phyloP scores from a whole-genome alignment of 2,797 vertebrate genomes.

The Atherinosoma microstoma region DNA sequence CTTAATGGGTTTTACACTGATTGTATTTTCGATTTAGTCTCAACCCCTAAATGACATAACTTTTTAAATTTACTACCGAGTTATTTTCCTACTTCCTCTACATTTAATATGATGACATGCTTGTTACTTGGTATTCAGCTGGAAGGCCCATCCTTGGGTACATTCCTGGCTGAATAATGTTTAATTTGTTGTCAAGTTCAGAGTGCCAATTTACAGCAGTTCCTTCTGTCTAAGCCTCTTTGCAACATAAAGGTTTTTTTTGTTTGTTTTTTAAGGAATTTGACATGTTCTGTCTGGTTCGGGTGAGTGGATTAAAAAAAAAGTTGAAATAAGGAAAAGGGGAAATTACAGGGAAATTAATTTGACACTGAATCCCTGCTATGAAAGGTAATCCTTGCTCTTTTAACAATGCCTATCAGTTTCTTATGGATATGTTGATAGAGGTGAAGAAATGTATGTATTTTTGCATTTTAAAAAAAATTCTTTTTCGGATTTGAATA shows the following conservation, averaged over 20 bases:
- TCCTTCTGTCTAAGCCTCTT: neutral
- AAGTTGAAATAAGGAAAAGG: slow-evolving; percentile 15
- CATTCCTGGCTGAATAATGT: neutral
- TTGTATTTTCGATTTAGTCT: neutral
- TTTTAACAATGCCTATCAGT: too few species aligned
- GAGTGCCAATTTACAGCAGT: neutral
- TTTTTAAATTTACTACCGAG: neutral
- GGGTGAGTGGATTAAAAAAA: slow-evolving; percentile 5
- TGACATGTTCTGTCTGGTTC: slow-evolving; percentile 4
- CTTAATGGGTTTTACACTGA: neutral
- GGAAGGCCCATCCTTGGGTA: slow-evolving; percentile 20
- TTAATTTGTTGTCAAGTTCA: neutral
- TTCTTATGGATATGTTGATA: too few species aligned
- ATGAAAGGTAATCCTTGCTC: too few species aligned
- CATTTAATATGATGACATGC: neutral
- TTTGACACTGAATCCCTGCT: neutral
- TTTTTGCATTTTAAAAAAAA: too few species aligned
- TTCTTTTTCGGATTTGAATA: too few species aligned
- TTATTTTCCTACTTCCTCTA: slow-evolving; percentile 6
- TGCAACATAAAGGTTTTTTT: neutral
- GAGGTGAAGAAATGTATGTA: too few species aligned
- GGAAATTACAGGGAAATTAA: slow-evolving; percentile 18
- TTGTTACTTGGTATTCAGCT: too few species aligned
- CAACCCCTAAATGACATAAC: neutral
- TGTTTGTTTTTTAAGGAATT: slow-evolving; percentile 22